These are phyloP conservation scores for Aethes cnicana DNA, from an alignment of 2,888 invertebrate species.

Conservation along the genomic window DNA sequence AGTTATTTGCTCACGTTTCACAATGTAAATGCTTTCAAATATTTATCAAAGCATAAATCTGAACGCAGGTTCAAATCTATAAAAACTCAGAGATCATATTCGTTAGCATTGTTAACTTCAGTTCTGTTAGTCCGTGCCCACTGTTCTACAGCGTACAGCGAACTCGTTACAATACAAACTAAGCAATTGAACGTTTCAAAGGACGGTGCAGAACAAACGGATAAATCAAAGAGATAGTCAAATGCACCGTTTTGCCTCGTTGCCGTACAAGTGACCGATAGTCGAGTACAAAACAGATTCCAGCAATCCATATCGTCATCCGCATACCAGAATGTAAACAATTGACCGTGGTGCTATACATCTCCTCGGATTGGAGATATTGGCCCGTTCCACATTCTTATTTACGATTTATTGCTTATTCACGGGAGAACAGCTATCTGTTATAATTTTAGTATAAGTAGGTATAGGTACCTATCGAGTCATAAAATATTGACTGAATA, in stretches of 20 bases:
- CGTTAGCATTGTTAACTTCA: too few relatives aligned
- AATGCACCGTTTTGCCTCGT: conserved; percentile 18
- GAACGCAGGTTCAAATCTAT: too few relatives aligned
- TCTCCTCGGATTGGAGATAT: background rate
- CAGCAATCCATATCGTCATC: conserved; percentile 18
- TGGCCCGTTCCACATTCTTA: background rate
- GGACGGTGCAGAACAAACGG: background rate
- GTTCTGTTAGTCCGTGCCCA: too few relatives aligned
- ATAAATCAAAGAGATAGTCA: conserved; percentile 22
- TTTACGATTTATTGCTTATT: background rate
- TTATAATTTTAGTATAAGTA: too few relatives aligned
- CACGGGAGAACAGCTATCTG: too few relatives aligned
- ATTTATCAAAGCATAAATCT: too few relatives aligned
- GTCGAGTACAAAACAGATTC: conserved; percentile 22
- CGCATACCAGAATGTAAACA: conserved; percentile 19
- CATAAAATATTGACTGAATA: too few relatives aligned
- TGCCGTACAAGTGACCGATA: conserved; percentile 21
- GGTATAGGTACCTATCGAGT: too few relatives aligned
- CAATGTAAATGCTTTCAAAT: too few relatives aligned
- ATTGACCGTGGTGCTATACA: conserved; percentile 1
- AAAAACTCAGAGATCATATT: too few relatives aligned
- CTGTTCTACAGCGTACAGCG: background rate
- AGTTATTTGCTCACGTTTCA: too few relatives aligned
- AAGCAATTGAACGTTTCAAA: conserved; percentile 19
- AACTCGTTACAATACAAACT: conserved; percentile 10